Conservation (phyloP, 2,113 vertebrate genomes). For the Otis tarda region DNA sequence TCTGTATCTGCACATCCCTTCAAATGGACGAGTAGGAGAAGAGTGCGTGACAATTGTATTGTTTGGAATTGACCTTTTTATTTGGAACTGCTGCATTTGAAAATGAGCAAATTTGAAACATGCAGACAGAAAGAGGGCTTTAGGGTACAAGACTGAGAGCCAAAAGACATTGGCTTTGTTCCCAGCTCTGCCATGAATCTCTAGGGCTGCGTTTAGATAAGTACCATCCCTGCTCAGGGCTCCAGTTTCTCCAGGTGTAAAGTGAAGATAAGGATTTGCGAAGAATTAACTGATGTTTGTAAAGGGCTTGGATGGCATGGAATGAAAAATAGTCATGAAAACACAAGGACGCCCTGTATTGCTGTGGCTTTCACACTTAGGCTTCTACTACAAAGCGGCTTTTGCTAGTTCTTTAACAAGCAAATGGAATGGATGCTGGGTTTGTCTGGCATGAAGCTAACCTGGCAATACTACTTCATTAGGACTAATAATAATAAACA, state of each 20-base stretch:
- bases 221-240: background rate
- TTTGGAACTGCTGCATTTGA: background rate
- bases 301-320: background rate
- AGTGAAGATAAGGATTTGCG: slow-evolving; percentile 4
- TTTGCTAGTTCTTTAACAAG: background rate
- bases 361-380: background rate
- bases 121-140: background rate
- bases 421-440: background rate
- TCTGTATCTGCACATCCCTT: background rate
- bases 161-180: background rate
- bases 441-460: background rate
- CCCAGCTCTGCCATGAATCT: background rate
- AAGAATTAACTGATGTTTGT: background rate
- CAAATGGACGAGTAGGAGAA: background rate
- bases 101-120: background rate
- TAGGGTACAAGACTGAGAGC: background rate
- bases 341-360: background rate
- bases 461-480: background rate
- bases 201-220: background rate
- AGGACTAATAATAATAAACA: background rate
- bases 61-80: background rate
- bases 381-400: background rate
- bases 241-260: background rate
- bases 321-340: background rate
- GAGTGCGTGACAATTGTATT: background rate